Conservation (phyloP, 2,888 invertebrate genomes). For the Ichneumoninae sp. region DNA sequence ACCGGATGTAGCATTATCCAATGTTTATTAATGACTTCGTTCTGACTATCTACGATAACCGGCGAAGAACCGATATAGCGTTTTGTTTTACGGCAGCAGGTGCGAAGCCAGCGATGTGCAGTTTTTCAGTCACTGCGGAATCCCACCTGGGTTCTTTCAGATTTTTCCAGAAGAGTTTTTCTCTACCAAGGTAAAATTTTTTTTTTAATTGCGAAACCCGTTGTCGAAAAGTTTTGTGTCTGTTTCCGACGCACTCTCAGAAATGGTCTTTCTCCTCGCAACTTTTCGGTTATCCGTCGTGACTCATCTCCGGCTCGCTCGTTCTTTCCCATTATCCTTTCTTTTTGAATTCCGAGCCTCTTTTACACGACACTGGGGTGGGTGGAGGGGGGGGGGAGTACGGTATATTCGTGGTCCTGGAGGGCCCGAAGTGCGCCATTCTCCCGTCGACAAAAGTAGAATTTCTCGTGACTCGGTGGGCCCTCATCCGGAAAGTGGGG, state of each 20-base stretch:
- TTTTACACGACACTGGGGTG: background rate
- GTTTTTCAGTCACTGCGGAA: background rate
- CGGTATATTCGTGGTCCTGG: slow-evolving; percentile 16
- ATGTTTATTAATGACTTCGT: no score
- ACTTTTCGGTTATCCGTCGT: slow-evolving; percentile 25
- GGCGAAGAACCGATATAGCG: no score
- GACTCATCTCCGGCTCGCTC: slow-evolving; percentile 14
- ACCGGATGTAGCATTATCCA: no score
- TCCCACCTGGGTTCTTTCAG: background rate
- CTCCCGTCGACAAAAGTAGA: slow-evolving; percentile 77
- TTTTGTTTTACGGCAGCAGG: background rate
- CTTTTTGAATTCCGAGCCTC: slow-evolving; percentile 24
- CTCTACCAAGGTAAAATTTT: background rate
- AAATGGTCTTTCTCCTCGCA: slow-evolving; percentile 54
- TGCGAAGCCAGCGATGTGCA: background rate
- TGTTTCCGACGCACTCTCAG: slow-evolving; percentile 71
- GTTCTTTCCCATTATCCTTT: slow-evolving; percentile 28
- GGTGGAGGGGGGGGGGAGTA: no score
- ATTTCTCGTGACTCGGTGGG: slow-evolving; percentile 73
- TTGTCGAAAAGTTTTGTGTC: slow-evolving; percentile 66
- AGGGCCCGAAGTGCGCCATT: slow-evolving; percentile 64
- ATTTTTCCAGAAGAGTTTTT: slow-evolving; percentile 27
- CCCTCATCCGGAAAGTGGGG: slow-evolving; percentile 69
- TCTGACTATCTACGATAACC: no score
- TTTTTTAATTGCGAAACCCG: background rate